A percentile compares a stretch with the other conserved stretches of the same genome.
These are phyloP conservation scores for Drosophila azteca DNA, from an alignment of 1,140 invertebrate genomes.

Conservation along the genomic window DNA sequence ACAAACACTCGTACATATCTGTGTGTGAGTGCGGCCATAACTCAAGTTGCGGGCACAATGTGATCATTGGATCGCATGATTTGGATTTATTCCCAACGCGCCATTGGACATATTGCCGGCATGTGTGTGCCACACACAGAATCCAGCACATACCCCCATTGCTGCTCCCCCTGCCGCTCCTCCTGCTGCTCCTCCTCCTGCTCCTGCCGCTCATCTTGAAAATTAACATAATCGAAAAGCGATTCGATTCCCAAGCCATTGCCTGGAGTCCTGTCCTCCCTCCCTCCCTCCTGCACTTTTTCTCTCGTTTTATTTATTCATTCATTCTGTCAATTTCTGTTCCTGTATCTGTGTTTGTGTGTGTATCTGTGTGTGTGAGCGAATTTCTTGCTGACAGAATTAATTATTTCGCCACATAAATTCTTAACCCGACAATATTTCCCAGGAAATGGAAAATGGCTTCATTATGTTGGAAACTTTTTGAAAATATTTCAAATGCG, in stretches of 20 bases:
- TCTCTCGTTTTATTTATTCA: constrained; percentile 51
- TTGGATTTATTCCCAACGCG: constrained; percentile 78
- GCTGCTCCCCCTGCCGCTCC: not conserved
- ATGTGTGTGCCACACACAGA: constrained; percentile 75
- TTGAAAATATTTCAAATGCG: not conserved
- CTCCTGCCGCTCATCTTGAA: constrained; percentile 36
- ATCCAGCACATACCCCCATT: constrained; percentile 34
- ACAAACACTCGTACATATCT: not conserved
- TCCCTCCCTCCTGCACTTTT: constrained; percentile 31
- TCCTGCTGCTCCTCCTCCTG: not conserved
- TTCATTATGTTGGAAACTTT: constrained; percentile 21
- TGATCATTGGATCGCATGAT: constrained; percentile 81
- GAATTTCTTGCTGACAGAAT: constrained; percentile 70
- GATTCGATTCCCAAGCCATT: constrained; percentile 41
- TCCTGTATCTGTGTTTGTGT: not conserved
- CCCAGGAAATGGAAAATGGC: constrained; percentile 37
- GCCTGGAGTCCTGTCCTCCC: not conserved
- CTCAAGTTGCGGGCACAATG: constrained; percentile 76
- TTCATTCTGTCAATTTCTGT: constrained; percentile 67
- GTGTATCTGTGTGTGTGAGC: constrained; percentile 11
- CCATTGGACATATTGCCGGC: constrained; percentile 80
- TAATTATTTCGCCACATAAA: constrained; percentile 82
- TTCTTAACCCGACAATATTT: constrained; percentile 33
- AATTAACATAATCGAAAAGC: constrained; percentile 81
- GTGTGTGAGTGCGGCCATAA: constrained; percentile 61